Evolutionary conservation across 64 coral and sea anemone species (phyloP), one percentile per base, ranked within the genome.

Genomic region (Pachyseris speciosa): DNA sequence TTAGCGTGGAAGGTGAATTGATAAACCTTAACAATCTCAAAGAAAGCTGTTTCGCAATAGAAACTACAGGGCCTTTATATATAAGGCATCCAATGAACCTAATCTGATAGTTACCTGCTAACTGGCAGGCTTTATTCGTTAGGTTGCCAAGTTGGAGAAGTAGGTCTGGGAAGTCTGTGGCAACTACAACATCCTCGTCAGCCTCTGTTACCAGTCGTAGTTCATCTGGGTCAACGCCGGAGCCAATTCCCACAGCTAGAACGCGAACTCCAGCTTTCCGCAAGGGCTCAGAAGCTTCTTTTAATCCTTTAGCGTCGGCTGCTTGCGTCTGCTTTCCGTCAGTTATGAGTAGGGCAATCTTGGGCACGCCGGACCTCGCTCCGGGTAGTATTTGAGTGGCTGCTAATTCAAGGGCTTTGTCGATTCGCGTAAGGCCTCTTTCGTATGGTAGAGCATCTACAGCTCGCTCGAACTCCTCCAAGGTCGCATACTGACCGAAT

Each of bases 361-460:
- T 87, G 22, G 67, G 84, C 16, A 87, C 63, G 64, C 83, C 83
- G 31, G 37, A 11, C 43, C 83, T 64, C 13, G 83, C 60, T n/a
- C 20, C 26, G 5, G 78, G 55, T 24, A 94, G 90, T 20, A 90
- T 45, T 19, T 94, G 67, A 9, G 37, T 41, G 2, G 65, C 76
- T 13, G 93, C 93, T 50, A 84, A 11, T 1, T 67, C 41, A 11
- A 94, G 51, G 2, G 93, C 93, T 42, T 52, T 37, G 33, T 94
- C 93, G 78, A 90, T 71, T 17, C 93, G 78, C 8, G 93, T 94
- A 38, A 58, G 80, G 33, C 93, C 87, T 16, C 75, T 72, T 11
- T 80, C 90, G 77, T 86, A 94, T 2, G 78, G 93, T 16, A 94
- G 29, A 13, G 49, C 69, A 20, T 94, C 93, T n/a, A 94, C 72